Evolutionary conservation across 1,140 invertebrate genomes (phyloP).

Genomic region (Chironomus striatipennis): DNA sequence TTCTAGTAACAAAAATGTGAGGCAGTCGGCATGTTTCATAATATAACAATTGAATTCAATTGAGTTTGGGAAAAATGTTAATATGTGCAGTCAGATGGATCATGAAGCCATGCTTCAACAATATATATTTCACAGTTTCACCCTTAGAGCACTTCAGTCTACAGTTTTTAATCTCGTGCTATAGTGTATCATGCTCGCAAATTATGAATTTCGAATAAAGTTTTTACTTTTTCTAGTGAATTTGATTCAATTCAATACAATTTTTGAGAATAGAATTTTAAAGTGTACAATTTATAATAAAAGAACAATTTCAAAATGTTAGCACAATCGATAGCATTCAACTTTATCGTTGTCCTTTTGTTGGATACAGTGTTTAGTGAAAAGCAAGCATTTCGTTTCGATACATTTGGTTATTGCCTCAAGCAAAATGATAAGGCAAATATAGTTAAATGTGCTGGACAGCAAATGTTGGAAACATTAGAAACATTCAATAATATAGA

Average conservation of each 20-base stretch:
- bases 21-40: conserved; percentile 2
- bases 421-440: neutral
- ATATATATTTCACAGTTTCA: conserved; percentile 18
- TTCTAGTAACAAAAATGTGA: neutral
- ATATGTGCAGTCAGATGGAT: neutral
- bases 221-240: too few species aligned
- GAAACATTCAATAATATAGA: conserved; percentile 55
- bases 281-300: neutral
- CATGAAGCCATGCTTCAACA: neutral
- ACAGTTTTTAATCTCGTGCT: neutral
- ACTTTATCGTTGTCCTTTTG: neutral
- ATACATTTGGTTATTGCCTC: conserved; percentile 22
- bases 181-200: neutral
- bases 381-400: neutral
- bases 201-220: neutral
- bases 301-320: neutral
- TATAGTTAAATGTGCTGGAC: conserved; percentile 52
- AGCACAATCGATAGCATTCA: neutral
- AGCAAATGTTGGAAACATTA: conserved; percentile 54
- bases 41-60: conserved; percentile 19
- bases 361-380: neutral
- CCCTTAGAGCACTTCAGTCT: conserved; percentile 8
- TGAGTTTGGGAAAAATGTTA: conserved; percentile 19
- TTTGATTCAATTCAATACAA: too few species aligned
- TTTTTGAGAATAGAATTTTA: neutral